Evolutionary conservation across 2,888 invertebrate genomes (phyloP).

Genomic region (Elysia crispata): DNA sequence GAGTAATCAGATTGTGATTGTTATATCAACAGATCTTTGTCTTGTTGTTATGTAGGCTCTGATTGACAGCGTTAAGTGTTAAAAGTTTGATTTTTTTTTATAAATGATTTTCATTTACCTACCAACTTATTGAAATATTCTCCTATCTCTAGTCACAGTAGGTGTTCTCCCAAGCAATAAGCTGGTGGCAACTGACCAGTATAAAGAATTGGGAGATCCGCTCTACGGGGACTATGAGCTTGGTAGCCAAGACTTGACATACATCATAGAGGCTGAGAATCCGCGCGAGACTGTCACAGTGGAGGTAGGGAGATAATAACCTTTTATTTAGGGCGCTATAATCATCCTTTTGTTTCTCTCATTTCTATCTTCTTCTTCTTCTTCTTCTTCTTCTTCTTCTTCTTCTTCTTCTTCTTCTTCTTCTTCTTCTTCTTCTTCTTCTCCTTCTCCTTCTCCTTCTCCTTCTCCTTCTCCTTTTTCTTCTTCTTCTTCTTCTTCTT

Average conservation of each 20-base stretch:
- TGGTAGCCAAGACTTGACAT: conserved; percentile 60
- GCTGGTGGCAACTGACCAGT: conserved; percentile 45
- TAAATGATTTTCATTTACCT: background rate
- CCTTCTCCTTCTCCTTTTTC: too few relatives aligned
- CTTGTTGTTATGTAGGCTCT: too few relatives aligned
- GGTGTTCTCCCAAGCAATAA: conserved; percentile 13
- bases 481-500: too few relatives aligned
- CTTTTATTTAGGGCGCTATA: too few relatives aligned
- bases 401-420: too few relatives aligned
- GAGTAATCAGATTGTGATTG: too few relatives aligned
- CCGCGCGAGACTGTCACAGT: conserved; percentile 58
- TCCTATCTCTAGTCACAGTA: conserved; percentile 26
- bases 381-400: too few relatives aligned
- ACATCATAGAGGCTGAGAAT: conserved; percentile 56
- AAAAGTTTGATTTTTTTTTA: too few relatives aligned
- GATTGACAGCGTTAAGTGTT: too few relatives aligned
- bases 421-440: too few relatives aligned
- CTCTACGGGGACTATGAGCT: conserved; percentile 51
- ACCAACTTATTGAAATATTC: background rate
- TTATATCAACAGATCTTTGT: too few relatives aligned
- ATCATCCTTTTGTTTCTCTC: background rate
- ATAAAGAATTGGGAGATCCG: conserved; percentile 44
- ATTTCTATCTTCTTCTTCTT: background rate
- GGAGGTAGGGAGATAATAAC: conserved; percentile 52
- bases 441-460: too few relatives aligned